A percentile compares a stretch with the other conserved stretches of the same genome.
These are phyloP conservation scores for Labeo catla DNA, from an alignment of 2,113 vertebrate genomes.

Conservation along the genomic window DNA sequence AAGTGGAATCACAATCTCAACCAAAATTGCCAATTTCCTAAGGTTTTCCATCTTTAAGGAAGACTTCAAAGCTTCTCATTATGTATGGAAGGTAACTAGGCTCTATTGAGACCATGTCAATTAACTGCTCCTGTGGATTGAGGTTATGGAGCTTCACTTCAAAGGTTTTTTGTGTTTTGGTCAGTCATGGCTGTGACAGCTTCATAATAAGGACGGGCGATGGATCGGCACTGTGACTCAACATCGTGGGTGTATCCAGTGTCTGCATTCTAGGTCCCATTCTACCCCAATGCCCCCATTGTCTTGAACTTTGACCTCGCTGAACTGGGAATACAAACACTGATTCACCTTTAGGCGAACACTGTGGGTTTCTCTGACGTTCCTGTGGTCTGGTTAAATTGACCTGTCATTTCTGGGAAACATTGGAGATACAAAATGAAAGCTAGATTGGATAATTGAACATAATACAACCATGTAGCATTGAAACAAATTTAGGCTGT, in stretches of 20 bases:
- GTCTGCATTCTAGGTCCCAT: slow-evolving; percentile 28
- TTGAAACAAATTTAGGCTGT: background rate
- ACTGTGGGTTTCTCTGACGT: background rate
- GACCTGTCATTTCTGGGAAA: background rate
- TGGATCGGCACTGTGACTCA: slow-evolving; percentile 35
- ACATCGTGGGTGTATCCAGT: slow-evolving; percentile 46
- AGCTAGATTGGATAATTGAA: slow-evolving; percentile 12
- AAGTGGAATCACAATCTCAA: background rate
- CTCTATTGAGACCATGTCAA: slow-evolving; percentile 2
- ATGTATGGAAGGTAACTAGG: slow-evolving; percentile 63
- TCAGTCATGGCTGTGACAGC: slow-evolving; percentile 39
- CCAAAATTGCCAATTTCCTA: background rate
- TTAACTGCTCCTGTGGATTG: slow-evolving; percentile 18
- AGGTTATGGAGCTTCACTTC: slow-evolving; percentile 50
- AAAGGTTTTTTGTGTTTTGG: slow-evolving; percentile 41
- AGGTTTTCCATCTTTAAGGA: background rate
- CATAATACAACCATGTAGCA: background rate
- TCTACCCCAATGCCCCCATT: slow-evolving; percentile 19
- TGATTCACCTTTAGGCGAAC: slow-evolving; percentile 7
- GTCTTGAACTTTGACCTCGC: slow-evolving; percentile 45
- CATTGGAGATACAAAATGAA: background rate
- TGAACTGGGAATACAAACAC: slow-evolving; percentile 44
- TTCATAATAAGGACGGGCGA: slow-evolving; percentile 28
- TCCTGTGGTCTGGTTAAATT: slow-evolving; percentile 3
- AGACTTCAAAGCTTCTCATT: slow-evolving; percentile 56